Evolutionary conservation across 1,140 invertebrate genomes (phyloP), one percentile per base, ranked within the genome.

Genomic region (Matsumurasca onukii): DNA sequence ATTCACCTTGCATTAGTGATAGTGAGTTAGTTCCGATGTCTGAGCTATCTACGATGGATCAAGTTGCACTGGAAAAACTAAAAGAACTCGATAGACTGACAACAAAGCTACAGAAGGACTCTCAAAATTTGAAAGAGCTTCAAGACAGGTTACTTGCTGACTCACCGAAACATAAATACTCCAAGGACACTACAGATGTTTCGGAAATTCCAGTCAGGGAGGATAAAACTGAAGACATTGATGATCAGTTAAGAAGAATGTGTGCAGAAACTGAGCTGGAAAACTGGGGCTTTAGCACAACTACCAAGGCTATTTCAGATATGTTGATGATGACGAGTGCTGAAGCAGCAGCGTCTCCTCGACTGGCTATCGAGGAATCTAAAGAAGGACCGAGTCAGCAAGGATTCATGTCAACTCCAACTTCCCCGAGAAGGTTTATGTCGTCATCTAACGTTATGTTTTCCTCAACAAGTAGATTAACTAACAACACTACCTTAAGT

Each of bases 31-130:
- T 88, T 66, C 88, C 92, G 80, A 80, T 91, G 52, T 87, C 87
- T 66, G 84, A 86, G 75, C 84, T 91, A 77, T 90, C 86, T 79
- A 85, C 87, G 62, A 86, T 92, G 74, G 89, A 91, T 80, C 86
- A 90, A 79, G 86, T 88, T 30, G 86, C 89, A 49, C 84, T 91
- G 73, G 88, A 89, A 77, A 91, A 91, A 81, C 82, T 91, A 76
- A 86, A 90, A 74, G 88, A 91, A 81, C 83, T 91, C 76, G 89
- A 91, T 83, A 84, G 86, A 76, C 76, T 91, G 70, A 89, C 88
- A 74, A 86, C 81, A 67, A 90, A 91, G 81, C 82, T 91, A 72
- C 86, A 90, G 73, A 88, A 90, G 80, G 89, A 91, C 81, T 91
- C 89, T 24, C 86, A 88, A 78, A 89, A 90, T 79, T 82, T 91